Evolutionary conservation across 2,113 vertebrate species (phyloP), one percentile per base, ranked within the genome.

Genomic region (Heterotis niloticus): DNA sequence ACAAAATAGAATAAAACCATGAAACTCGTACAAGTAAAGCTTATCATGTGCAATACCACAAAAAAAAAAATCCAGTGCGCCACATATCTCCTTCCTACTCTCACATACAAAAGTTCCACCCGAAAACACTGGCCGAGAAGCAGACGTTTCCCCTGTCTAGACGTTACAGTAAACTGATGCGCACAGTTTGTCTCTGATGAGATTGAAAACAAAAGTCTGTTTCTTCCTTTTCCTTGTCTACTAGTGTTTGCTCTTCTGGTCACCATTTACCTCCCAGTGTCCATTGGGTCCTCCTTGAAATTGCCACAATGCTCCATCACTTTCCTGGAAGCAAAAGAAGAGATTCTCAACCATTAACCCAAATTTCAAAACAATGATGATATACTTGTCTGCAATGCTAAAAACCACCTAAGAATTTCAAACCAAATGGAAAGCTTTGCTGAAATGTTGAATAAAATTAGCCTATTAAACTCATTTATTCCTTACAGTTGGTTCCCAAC

Each of bases 221-320:
- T 79, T 81, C 34, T 10, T 12, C 13, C 17, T 74, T 74, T 74
- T 74, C 14, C 57, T 18, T 26, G n/a, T 64, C 57, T 44, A 17
- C 14, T 75, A 70, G 77, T 69, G 60, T 60, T 44, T 74, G 64
- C 44, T 20, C 62, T 69, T 52, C 64, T 29, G 24, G 54, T 56
- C 86, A 17, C 77, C 85, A 89, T 95, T 95, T 90, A 95, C 94
- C 93, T 96, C 84, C 94, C 96, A 5, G 95, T 96, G 87, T 99
- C 97, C 97, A 98, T 98, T 82, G 94, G 95, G 88, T 97, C 95
- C 80, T 98, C 96, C 90, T 95, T 97, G 91, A 96, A 99, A 91
- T 89, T 96, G 88, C 94, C 93, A 91, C 97, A 98, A 84, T 96
- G 96, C 84, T 96, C 95, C 87, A 96, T 96, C 81, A 99, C 97